These are phyloP conservation scores for Idaea aversata DNA, from an alignment of 2,888 invertebrate species.

Conservation along the genomic window DNA sequence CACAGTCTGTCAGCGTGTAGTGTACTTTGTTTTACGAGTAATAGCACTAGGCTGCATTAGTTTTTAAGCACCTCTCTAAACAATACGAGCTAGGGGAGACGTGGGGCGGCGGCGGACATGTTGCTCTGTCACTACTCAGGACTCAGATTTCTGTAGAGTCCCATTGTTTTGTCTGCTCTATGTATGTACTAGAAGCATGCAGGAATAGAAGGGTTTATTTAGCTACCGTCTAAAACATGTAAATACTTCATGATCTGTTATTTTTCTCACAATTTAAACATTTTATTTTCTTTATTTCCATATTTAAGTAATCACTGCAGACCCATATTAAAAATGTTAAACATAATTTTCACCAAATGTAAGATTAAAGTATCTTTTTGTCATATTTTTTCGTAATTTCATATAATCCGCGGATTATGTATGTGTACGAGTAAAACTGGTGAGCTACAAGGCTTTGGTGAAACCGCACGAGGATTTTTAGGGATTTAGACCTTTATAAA, in stretches of 20 bases:
- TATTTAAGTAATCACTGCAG: neutral
- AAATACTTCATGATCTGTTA: neutral
- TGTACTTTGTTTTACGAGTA: constrained; percentile 61
- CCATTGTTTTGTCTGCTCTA: constrained; percentile 19
- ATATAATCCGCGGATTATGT: constrained; percentile 55
- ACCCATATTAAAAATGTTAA: neutral
- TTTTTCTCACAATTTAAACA: neutral
- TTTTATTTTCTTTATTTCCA: neutral
- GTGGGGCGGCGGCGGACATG: constrained; percentile 54
- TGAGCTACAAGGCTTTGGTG: constrained; percentile 56
- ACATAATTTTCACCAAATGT: constrained; percentile 14
- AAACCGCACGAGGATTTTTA: constrained; percentile 61
- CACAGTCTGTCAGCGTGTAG: constrained; percentile 56
- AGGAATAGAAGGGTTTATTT: neutral
- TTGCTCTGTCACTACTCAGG: constrained; percentile 32
- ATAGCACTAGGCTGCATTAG: constrained; percentile 75
- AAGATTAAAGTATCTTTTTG: constrained; percentile 33
- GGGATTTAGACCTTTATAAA: constrained; percentile 54
- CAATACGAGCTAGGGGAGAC: constrained; percentile 55
- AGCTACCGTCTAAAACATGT: neutral
- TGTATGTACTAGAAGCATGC: neutral
- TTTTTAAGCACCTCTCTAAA: constrained; percentile 69
- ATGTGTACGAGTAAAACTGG: constrained; percentile 51
- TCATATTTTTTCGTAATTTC: constrained; percentile 45
- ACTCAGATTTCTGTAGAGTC: constrained; percentile 6